Percentiles rank a stretch among this genome's conserved stretches.
phyloP scores from a whole-genome alignment of 2,797 vertebrate species.

The Sebastes kiyomatsui region DNA sequence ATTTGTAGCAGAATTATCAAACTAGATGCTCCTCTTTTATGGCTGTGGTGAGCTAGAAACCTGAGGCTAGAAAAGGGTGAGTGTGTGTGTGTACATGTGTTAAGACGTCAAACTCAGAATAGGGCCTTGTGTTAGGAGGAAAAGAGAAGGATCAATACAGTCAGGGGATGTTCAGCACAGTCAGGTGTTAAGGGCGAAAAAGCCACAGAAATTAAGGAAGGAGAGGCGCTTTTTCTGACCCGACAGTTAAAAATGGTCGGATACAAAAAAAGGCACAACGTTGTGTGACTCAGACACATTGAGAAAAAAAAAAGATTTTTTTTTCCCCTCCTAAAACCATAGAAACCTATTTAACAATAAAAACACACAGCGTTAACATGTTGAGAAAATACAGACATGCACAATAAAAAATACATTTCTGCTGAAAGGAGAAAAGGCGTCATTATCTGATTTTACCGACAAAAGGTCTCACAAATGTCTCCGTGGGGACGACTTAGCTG shows the following conservation, averaged over 20 bases:
- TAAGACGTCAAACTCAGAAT: conserved; percentile 76
- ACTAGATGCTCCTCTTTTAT: conserved; percentile 1
- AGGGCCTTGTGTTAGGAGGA: conserved; percentile 72
- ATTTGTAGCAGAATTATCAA: conserved; percentile 1
- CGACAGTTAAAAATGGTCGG: conserved; percentile 31
- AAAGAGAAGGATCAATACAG: conserved; percentile 55
- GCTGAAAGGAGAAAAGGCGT: neutral
- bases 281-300: conserved; percentile 30
- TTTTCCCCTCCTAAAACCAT: neutral
- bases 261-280: conserved; percentile 25
- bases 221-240: conserved; percentile 34
- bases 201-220: conserved; percentile 57
- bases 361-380: neutral
- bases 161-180: conserved; percentile 52
- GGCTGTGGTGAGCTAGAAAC: neutral
- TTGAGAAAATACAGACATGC: neutral
- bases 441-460: neutral
- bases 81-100: neutral
- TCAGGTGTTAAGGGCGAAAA: conserved; percentile 66
- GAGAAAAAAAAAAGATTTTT: conserved; percentile 20
- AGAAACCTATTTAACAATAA: neutral
- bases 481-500: neutral
- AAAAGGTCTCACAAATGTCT: neutral
- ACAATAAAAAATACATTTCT: neutral
- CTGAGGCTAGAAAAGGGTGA: neutral